These are phyloP conservation scores for Brachynemurus nebulosus DNA, from an alignment of 2,888 invertebrate species.

Conservation along the genomic window DNA sequence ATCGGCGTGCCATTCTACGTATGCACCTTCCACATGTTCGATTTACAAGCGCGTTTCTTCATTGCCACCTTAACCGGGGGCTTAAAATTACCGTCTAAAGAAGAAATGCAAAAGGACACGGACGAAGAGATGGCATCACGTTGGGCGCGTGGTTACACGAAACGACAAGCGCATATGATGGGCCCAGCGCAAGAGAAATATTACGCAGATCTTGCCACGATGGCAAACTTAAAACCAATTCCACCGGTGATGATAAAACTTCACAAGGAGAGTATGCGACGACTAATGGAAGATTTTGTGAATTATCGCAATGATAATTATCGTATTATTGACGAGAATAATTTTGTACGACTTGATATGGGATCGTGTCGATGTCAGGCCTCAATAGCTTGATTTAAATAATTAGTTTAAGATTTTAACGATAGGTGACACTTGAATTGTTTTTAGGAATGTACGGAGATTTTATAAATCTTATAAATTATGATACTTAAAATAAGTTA, in stretches of 20 bases:
- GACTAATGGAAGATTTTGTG: constrained; percentile 42
- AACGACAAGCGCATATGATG: constrained; percentile 72
- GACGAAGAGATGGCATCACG: constrained; percentile 40
- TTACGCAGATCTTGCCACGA: constrained; percentile 50
- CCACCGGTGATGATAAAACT: constrained; percentile 55
- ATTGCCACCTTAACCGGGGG: constrained; percentile 43
- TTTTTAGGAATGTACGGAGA: no score
- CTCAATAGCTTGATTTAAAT: not conserved
- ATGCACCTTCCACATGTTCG: constrained; percentile 53
- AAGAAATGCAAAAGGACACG: constrained; percentile 47
- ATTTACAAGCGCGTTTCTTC: constrained; percentile 54
- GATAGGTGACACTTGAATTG: no score
- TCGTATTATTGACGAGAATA: constrained; percentile 49
- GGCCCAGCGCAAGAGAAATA: constrained; percentile 57
- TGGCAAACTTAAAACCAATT: constrained; percentile 44
- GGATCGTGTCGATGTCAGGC: constrained; percentile 2
- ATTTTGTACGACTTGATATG: constrained; percentile 32
- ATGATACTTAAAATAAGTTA: not conserved
- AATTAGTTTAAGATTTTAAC: no score
- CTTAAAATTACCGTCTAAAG: constrained; percentile 43
- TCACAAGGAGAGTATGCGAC: constrained; percentile 46
- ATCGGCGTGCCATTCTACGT: constrained; percentile 57
- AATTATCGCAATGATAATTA: constrained; percentile 52
- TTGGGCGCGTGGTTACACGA: constrained; percentile 47
- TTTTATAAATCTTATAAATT: no score